Evolutionary conservation across 1,140 invertebrate genomes (phyloP), one percentile per base, ranked within the genome.

Genomic region (Apolygus lucorum): DNA sequence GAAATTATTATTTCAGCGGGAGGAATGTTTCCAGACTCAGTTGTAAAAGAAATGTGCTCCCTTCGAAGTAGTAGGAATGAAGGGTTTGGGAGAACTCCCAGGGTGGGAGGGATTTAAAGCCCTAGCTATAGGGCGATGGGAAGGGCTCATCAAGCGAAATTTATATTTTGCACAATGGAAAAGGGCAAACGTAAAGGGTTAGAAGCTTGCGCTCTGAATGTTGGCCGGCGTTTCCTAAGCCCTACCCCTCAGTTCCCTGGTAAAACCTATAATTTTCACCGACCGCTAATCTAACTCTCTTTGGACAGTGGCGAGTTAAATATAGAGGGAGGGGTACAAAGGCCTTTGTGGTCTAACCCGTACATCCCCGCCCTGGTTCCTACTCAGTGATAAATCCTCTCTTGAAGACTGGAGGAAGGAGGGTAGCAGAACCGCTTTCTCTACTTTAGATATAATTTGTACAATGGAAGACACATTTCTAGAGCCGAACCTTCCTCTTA

Each of bases 211-310:
- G 54, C 22, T 22, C 54, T 59, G 54, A 59, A 59, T 59, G 54
- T 59, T 59, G 13, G 54, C 54, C 54, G 22, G 22, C 54, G 54
- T 59, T 59, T 59, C 54, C 54, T 59, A 59, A 59, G 54, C 54
- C 54, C 54, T 59, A 4, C 54, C 54, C 22, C 54, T 59, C 54
- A 17, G 13, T 22, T 22, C 22, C 22, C 2, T 21, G 22, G 54
- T 59, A 17, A 59, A 59, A 59, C 54, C 54, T 59, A 59, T 59
- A 59, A 59, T 59, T 59, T 59, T 59, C 54, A 59, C 54, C 54
- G 54, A 59, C 54, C 54, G 54, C 54, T 59, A 59, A 59, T 59
- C 54, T 59, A 59, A 59, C 54, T 59, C 54, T 59, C 54, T 59
- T 59, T 59, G 54, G 54, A 59, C 54, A 59, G 54, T 59, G 54